These are phyloP conservation scores for Oscheius myriophilus DNA, from an alignment of 2,888 invertebrate genomes.

Conservation along the genomic window DNA sequence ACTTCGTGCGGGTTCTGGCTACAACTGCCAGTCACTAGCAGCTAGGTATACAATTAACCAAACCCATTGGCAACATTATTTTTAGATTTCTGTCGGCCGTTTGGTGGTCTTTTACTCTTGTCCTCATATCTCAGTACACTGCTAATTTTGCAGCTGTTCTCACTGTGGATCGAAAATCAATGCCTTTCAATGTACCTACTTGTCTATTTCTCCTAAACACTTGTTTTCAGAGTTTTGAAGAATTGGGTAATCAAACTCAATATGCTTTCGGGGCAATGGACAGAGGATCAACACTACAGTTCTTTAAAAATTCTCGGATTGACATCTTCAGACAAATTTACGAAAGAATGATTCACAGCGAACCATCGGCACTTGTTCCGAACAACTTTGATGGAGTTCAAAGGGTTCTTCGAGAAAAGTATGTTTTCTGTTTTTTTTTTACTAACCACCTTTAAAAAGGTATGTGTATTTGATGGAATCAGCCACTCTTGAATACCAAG, in stretches of 20 bases:
- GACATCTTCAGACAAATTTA: conserved; percentile 72
- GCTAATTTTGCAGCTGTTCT: conserved; percentile 96
- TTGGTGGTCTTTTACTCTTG: conserved; percentile 99
- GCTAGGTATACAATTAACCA: conserved; percentile 31
- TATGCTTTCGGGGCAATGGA: conserved; percentile 92
- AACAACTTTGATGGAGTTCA: conserved; percentile 91
- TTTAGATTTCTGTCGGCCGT: conserved; percentile 48
- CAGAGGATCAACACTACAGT: conserved; percentile 94
- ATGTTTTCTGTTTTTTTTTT: conserved; percentile 69
- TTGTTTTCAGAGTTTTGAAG: conserved; percentile 76
- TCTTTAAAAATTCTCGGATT: conserved; percentile 75
- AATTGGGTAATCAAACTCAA: conserved; percentile 89
- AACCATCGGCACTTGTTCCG: conserved; percentile 83
- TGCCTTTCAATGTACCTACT: conserved; percentile 72
- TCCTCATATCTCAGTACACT: conserved; percentile 98
- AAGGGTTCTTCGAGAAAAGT: conserved; percentile 86
- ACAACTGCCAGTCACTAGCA: conserved; percentile 82
- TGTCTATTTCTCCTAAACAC: background rate
- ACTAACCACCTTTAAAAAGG: conserved; percentile 35
- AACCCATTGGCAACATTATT: background rate
- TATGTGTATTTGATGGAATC: conserved; percentile 91
- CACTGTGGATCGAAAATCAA: conserved; percentile 83
- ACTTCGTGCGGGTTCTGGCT: conserved; percentile 93
- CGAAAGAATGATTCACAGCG: conserved; percentile 74
- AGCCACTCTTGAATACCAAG: conserved; percentile 94